Conservation (phyloP, 2,888 invertebrate genomes). For the Tenodera sinensis region DNA sequence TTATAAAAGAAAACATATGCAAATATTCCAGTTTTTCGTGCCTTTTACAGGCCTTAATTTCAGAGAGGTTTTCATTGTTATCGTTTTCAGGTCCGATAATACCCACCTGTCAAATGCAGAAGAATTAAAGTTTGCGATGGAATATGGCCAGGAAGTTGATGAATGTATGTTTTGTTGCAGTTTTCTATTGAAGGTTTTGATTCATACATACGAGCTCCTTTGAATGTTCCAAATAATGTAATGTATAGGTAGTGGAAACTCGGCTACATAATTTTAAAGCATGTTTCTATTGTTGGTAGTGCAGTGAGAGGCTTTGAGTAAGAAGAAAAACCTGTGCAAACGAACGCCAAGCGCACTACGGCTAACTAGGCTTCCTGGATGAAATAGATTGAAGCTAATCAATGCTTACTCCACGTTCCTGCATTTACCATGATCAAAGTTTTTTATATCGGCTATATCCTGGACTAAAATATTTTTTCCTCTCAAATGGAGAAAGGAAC, state of each 20-base stretch:
- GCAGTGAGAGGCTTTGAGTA: neutral
- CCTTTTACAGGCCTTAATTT: too few species aligned
- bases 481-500: neutral
- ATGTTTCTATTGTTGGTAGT: neutral
- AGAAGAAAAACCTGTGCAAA: neutral
- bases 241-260: neutral
- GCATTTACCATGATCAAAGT: conserved; percentile 2
- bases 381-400: neutral
- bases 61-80: too few species aligned
- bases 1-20: neutral
- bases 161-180: neutral
- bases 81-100: neutral
- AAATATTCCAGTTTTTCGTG: neutral
- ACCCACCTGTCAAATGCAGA: neutral
- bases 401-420: neutral
- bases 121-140: neutral
- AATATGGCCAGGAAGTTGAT: neutral
- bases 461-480: neutral
- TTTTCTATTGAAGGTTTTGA: neutral
- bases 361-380: neutral
- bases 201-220: neutral
- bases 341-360: neutral
- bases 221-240: neutral
- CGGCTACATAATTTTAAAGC: neutral
- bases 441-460: neutral